Evolutionary conservation across 64 coral and sea anemone genomes (phyloP).

Genomic region (Acropora tenuis): DNA sequence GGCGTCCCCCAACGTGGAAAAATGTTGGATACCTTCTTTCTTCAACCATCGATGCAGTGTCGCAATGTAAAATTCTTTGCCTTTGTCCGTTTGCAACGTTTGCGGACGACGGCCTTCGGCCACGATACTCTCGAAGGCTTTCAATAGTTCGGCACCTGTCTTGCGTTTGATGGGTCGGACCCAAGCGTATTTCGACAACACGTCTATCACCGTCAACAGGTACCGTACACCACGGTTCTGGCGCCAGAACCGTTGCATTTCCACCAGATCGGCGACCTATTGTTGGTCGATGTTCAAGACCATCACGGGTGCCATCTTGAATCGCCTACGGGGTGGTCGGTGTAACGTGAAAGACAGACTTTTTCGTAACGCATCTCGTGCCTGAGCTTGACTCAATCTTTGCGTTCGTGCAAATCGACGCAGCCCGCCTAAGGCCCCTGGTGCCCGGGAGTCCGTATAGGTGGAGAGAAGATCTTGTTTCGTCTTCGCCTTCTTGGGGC

Average conservation of each 20-base stretch:
- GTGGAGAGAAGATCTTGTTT: no score
- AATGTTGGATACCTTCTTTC: neutral
- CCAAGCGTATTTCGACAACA: neutral
- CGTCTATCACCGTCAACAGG: conserved; percentile 16
- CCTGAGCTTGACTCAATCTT: no score
- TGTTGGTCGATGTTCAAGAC: no score
- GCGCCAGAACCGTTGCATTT: neutral
- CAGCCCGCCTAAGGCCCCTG: neutral
- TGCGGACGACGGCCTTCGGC: neutral
- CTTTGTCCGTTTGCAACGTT: conserved; percentile 14
- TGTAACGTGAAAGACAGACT: no score
- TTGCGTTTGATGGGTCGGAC: no score
- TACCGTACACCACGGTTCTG: conserved; percentile 39
- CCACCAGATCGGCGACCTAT: no score
- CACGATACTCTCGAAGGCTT: conserved; percentile 22
- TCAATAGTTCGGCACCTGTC: neutral
- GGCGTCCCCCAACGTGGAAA: neutral
- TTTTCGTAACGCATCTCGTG: no score
- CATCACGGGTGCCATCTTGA: no score
- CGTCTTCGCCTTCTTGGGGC: no score
- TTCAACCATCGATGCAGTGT: conserved; percentile 21
- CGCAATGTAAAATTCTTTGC: neutral
- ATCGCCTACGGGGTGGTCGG: no score
- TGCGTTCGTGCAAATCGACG: neutral
- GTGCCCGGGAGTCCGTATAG: no score